Evolutionary conservation across 2,113 vertebrate species (phyloP).

Genomic region (Neopipo cinnamomea): DNA sequence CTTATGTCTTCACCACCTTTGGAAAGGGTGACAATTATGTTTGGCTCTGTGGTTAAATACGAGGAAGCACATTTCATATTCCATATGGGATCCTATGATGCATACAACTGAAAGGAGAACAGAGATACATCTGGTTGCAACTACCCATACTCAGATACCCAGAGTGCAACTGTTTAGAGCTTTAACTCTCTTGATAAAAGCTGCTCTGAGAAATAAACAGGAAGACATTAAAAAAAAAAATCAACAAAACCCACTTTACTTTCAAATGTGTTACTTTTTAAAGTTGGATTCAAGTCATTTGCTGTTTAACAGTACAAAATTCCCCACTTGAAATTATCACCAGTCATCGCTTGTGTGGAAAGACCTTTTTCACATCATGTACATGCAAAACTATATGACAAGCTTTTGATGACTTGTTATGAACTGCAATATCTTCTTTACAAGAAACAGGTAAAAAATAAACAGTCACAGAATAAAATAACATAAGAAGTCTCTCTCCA

Average conservation of each 20-base stretch:
- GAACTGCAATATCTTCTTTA: not conserved
- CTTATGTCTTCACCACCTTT: not conserved
- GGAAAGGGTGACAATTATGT: not conserved
- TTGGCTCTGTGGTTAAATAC: not conserved
- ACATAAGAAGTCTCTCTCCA: not conserved
- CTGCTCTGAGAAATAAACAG: not conserved
- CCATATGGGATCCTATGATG: not conserved
- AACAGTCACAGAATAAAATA: not conserved
- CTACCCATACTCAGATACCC: not conserved
- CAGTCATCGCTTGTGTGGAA: not conserved
- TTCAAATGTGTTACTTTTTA: not conserved
- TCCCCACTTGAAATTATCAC: not conserved
- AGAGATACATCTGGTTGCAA: not conserved
- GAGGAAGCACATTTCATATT: not conserved
- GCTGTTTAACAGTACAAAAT: not conserved
- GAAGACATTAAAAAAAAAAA: not conserved
- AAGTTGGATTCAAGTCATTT: fast-evolving
- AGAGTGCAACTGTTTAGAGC: not conserved
- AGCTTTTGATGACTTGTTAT: not conserved
- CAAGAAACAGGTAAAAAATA: not conserved
- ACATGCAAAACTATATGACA: not conserved
- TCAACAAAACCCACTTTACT: not conserved
- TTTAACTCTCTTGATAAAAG: not conserved
- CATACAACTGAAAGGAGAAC: not conserved
- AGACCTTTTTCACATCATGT: not conserved